phyloP scores from a whole-genome alignment of 2,797 vertebrate genomes.

The Rhynchonycteris naso region DNA sequence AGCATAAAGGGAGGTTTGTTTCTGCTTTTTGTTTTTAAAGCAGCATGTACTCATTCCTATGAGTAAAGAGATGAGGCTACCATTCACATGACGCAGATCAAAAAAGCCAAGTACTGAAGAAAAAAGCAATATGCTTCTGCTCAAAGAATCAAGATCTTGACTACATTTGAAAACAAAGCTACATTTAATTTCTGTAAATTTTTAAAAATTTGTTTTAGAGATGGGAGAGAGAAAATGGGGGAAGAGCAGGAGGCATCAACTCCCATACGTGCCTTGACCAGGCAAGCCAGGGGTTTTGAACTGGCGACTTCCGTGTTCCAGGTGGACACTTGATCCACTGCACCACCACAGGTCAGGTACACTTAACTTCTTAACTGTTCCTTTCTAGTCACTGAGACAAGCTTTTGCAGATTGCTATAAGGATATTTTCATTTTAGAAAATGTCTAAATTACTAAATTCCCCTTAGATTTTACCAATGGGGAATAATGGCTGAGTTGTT shows the following conservation, averaged over 20 bases:
- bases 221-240: too few relatives aligned
- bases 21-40: not conserved
- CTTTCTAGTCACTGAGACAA: not conserved
- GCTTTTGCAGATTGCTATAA: not conserved
- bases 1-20: not conserved
- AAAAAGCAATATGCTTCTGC: not conserved
- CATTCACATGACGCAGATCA: not conserved
- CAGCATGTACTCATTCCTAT: not conserved
- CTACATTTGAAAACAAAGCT: not conserved
- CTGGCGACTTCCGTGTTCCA: too few relatives aligned
- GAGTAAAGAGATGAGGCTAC: not conserved
- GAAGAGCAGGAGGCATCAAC: too few relatives aligned
- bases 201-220: too few relatives aligned
- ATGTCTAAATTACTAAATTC: not conserved
- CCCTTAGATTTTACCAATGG: not conserved
- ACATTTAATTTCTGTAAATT: not conserved
- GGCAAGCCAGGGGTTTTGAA: too few relatives aligned
- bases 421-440: not conserved
- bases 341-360: too few relatives aligned
- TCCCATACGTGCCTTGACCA: too few relatives aligned
- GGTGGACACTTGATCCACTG: too few relatives aligned
- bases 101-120: not conserved
- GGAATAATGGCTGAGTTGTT: not conserved
- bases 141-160: not conserved
- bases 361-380: constrained; percentile 5